A percentile compares a stretch with the other conserved stretches of the same genome.
Conservation (phyloP, 2,888 invertebrate species). For the Druceiella hillmani region DNA sequence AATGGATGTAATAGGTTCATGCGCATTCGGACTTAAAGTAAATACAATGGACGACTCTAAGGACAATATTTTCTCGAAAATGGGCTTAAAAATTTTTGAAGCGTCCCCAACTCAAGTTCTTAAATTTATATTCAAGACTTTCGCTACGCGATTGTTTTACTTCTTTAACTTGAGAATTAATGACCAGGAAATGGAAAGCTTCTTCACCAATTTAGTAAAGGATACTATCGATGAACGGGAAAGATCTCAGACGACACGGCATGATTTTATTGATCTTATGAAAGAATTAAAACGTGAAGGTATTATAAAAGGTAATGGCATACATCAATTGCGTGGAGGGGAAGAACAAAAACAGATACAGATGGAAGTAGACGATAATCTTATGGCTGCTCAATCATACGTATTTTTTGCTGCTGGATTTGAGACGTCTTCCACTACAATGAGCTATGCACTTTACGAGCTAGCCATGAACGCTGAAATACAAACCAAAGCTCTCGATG, state of each 20-base stretch:
- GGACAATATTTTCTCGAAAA: constrained; percentile 23
- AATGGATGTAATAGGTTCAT: constrained; percentile 20
- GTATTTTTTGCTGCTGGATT: constrained; percentile 42
- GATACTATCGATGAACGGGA: constrained; percentile 15
- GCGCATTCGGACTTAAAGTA: constrained; percentile 27
- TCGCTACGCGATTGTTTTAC: constrained; percentile 6
- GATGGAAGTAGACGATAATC: constrained; percentile 30
- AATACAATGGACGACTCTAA: constrained; percentile 23
- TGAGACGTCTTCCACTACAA: constrained; percentile 39
- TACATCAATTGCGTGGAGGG: neutral
- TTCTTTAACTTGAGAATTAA: constrained; percentile 5
- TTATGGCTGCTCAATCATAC: constrained; percentile 38
- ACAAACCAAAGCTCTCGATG: constrained; percentile 30
- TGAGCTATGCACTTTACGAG: constrained; percentile 33
- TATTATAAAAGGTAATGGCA: too few relatives aligned
- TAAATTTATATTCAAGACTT: neutral
- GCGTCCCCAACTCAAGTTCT: too few relatives aligned
- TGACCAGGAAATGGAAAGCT: constrained; percentile 8
- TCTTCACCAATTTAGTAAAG: constrained; percentile 19
- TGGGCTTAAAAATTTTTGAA: constrained; percentile 10
- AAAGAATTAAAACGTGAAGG: constrained; percentile 16
- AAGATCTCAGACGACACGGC: constrained; percentile 8
- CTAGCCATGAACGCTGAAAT: constrained; percentile 34
- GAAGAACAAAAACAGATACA: constrained; percentile 7
- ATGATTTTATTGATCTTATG: constrained; percentile 21